Evolutionary conservation across 2,113 vertebrate species (phyloP).

Genomic region (Scopus umbretta): DNA sequence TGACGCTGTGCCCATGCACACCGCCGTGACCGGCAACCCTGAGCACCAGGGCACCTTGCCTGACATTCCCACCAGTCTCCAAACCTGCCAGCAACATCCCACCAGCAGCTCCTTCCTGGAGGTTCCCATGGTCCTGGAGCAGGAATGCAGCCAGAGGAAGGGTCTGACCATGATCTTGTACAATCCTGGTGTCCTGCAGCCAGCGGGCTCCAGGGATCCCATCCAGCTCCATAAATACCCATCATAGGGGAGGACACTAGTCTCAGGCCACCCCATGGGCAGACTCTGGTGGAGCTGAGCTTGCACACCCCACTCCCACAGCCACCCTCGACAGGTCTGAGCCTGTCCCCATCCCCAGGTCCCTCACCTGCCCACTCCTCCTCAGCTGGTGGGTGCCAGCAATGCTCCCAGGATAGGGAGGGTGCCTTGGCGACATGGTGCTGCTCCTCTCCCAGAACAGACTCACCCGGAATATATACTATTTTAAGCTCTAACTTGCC

Average conservation of each 20-base stretch:
- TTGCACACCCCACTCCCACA: not conserved
- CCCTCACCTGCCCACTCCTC: not conserved
- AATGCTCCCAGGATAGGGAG: not conserved
- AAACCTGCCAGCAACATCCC: not conserved
- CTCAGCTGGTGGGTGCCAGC: not conserved
- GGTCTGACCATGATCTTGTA: fast-evolving
- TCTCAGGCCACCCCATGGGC: not conserved
- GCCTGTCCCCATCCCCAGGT: not conserved
- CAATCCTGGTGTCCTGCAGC: not conserved
- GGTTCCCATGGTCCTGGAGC: not conserved
- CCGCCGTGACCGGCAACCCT: not conserved
- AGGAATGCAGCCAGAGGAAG: not conserved
- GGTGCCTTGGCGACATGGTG: not conserved
- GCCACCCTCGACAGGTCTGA: not conserved
- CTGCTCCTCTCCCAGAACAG: not conserved
- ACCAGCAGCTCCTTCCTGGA: not conserved
- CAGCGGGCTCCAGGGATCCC: not conserved
- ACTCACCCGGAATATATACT: not conserved
- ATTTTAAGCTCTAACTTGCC: not conserved
- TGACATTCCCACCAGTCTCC: not conserved
- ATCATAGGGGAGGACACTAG: not conserved
- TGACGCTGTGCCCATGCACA: not conserved
- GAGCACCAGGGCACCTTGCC: not conserved
- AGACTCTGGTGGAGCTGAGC: not conserved
- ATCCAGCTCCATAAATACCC: not conserved